phyloP scores from a whole-genome alignment of 2,888 invertebrate species.

The Labia minor region DNA sequence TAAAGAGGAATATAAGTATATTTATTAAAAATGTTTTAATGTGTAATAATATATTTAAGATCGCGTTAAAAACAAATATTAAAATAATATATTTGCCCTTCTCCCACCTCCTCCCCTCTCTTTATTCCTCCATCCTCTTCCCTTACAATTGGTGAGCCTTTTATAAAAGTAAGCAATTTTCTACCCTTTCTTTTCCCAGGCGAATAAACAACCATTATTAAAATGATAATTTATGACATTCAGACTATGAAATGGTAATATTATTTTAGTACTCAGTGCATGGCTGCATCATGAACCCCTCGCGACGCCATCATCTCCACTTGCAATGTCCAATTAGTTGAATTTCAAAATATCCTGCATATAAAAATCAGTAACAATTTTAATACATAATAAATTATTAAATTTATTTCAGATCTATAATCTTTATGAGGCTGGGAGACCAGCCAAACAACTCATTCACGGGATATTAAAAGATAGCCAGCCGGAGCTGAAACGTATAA shows the following conservation, averaged over 20 bases:
- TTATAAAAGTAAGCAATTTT: neutral
- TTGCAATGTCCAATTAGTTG: slow-evolving; percentile 1
- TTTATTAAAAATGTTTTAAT: no score
- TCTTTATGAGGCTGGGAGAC: slow-evolving; percentile 2
- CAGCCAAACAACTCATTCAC: neutral
- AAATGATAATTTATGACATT: neutral
- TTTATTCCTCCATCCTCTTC: no score
- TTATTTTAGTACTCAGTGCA: slow-evolving; percentile 1
- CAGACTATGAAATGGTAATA: slow-evolving; percentile 3
- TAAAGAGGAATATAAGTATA: no score
- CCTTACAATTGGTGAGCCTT: neutral
- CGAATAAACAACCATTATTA: neutral
- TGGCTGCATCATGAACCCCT: neutral
- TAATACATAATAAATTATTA: slow-evolving; percentile 13
- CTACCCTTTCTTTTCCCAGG: neutral
- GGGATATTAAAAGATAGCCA: slow-evolving; percentile 1
- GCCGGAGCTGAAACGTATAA: neutral
- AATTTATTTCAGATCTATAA: slow-evolving; percentile 1
- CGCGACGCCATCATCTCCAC: neutral
- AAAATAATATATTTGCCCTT: no score
- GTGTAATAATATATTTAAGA: no score
- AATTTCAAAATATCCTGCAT: neutral
- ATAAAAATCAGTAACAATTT: slow-evolving; percentile 4
- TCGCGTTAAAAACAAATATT: no score
- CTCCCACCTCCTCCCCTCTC: no score